Percentiles rank a stretch among this genome's conserved stretches.
Conservation (phyloP, 1,140 invertebrate genomes). For the Triops longicaudatus region DNA sequence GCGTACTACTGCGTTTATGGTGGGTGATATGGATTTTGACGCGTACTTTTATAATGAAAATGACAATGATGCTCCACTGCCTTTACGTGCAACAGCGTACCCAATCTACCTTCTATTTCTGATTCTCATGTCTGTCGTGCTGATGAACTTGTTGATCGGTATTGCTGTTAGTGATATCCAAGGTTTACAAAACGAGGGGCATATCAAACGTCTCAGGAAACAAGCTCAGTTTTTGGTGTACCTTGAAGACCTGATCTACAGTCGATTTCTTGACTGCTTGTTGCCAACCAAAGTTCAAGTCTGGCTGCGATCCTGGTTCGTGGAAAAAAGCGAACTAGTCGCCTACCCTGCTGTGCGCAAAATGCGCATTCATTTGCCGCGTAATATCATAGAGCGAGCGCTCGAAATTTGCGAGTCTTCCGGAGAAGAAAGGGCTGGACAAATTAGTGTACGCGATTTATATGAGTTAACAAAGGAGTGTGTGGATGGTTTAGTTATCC, state of each 20-base stretch:
- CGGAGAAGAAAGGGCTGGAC: not conserved
- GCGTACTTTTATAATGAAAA: conserved; percentile 17
- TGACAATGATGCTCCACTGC: not conserved
- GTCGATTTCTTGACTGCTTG: conserved; percentile 15
- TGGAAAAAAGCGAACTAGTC: not conserved
- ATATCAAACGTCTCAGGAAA: conserved; percentile 40
- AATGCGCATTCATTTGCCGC: not conserved
- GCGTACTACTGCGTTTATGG: conserved; percentile 51
- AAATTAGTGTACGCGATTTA: not conserved
- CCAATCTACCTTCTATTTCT: conserved; percentile 51
- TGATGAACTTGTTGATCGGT: conserved; percentile 54
- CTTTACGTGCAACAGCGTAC: conserved; percentile 34
- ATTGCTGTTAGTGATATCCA: conserved; percentile 55
- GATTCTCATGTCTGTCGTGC: conserved; percentile 52
- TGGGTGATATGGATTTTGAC: conserved; percentile 49
- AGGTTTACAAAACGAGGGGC: conserved; percentile 46
- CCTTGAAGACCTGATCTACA: conserved; percentile 36
- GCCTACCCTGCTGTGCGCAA: conserved; percentile 12
- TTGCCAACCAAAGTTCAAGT: not conserved
- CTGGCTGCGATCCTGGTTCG: not conserved
- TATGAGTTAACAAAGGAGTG: not conserved
- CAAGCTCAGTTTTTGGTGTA: conserved; percentile 41
- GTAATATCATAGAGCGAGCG: not conserved
- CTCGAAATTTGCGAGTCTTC: not conserved
- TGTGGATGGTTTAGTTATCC: not conserved